phyloP scores from a whole-genome alignment of 2,888 invertebrate species.

The Anthrax anthrax region DNA sequence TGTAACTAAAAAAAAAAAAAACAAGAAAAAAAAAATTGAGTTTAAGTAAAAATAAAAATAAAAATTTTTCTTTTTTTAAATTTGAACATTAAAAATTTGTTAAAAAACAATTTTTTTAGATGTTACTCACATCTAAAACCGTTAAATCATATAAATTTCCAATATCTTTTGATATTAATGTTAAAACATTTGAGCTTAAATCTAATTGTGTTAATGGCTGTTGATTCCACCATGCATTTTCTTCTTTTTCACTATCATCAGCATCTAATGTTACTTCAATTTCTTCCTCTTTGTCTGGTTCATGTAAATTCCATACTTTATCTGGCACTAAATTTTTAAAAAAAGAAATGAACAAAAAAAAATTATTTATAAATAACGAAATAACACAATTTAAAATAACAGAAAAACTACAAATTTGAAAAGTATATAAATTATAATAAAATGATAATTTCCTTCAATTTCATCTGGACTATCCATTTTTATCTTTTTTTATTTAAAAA shows the following conservation, averaged over 20 bases:
- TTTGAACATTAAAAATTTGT: too few relatives aligned
- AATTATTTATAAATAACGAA: slow-evolving; percentile 9
- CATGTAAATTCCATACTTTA: slow-evolving; percentile 58
- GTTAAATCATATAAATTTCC: slow-evolving; percentile 50
- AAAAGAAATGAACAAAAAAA: not conserved
- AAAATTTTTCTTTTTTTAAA: too few relatives aligned
- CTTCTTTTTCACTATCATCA: slow-evolving; percentile 35
- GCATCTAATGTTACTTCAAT: slow-evolving; percentile 42
- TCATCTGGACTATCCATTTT: not conserved
- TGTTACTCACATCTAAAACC: slow-evolving; percentile 50
- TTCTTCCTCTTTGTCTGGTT: slow-evolving; percentile 44
- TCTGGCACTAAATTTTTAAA: slow-evolving; percentile 45
- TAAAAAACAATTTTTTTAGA: too few relatives aligned
- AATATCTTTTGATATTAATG: slow-evolving; percentile 47
- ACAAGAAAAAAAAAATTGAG: not conserved
- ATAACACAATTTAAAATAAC: not conserved
- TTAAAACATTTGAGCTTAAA: slow-evolving; percentile 57
- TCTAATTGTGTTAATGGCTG: slow-evolving; percentile 63
- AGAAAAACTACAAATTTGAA: not conserved
- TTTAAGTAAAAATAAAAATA: not conserved
- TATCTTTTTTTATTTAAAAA: not conserved
- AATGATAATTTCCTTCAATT: not conserved
- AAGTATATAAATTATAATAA: not conserved
- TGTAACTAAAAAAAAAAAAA: slow-evolving; percentile 45
- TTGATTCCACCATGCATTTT: slow-evolving; percentile 72